Percentiles rank a stretch among this genome's conserved stretches.
These are phyloP conservation scores for Physella acuta DNA, from an alignment of 1,140 invertebrate genomes.

Conservation along the genomic window DNA sequence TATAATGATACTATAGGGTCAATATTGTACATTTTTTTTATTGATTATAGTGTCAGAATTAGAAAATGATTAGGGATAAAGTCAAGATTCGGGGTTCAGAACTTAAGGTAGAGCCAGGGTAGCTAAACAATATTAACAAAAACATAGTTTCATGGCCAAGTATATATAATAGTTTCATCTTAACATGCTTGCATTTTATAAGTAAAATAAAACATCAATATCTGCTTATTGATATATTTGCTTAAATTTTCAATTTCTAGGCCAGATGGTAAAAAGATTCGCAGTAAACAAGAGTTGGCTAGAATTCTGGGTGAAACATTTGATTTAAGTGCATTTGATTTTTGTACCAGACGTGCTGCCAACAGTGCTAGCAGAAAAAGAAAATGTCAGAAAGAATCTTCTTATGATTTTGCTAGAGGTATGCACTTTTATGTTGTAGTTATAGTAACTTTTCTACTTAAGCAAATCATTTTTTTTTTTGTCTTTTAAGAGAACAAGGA, in stretches of 20 bases:
- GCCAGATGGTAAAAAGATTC: slow-evolving; percentile 77
- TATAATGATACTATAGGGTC: too few species aligned
- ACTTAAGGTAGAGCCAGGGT: too few species aligned
- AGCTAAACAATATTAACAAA: too few species aligned
- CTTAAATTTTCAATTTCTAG: slow-evolving; percentile 59
- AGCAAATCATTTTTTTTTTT: too few species aligned
- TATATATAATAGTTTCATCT: neutral
- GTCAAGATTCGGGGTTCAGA: too few species aligned
- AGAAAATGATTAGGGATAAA: too few species aligned
- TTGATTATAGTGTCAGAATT: too few species aligned
- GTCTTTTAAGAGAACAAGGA: too few species aligned
- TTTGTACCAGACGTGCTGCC: slow-evolving; percentile 69
- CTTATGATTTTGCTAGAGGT: slow-evolving; percentile 56
- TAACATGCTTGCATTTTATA: neutral
- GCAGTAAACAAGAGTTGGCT: slow-evolving; percentile 78
- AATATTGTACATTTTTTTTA: too few species aligned
- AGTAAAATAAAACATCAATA: neutral
- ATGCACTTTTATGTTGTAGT: too few species aligned
- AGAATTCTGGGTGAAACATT: slow-evolving; percentile 75
- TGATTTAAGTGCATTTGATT: slow-evolving; percentile 82
- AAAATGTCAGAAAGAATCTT: slow-evolving; percentile 48
- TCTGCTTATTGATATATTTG: neutral
- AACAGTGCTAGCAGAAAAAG: slow-evolving; percentile 55
- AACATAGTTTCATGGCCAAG: neutral
- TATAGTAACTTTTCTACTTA: too few species aligned